Base-by-base conservation (phyloP, 2,888 invertebrate genomes). In the Polietes domitor region DNA sequence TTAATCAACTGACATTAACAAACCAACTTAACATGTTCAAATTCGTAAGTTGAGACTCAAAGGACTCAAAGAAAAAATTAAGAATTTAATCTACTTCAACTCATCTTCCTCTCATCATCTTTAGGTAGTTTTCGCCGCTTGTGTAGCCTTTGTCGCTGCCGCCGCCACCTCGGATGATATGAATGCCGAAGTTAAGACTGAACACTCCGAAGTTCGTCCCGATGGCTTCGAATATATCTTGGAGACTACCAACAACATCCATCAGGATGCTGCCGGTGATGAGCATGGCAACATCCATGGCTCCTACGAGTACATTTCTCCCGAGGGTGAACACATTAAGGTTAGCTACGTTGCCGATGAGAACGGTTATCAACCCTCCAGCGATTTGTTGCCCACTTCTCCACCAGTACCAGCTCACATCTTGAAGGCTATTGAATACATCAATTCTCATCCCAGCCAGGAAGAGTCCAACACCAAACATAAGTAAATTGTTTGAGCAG, bases 391-490 rank as follows among this genome's bases (percentile, higher is more conserved):
- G 53, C 88, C 89, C 71, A 87, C 87, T 15, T 75, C 87, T 26
- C 88, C 86, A 72, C 88, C 88, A 85, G 77, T 86, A 2, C 89
- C 88, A 70, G 87, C 77, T 4, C 85, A 82, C 19, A 89, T 89
- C 68, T 17, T 87, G 4, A 86, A 85, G 58, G 79, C 88, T 15
- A 87, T 94, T 26, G 93, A 93, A 87, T 94, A 92, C 92, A 93
- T 90, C 87, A 91, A 75, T 12, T 75, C 88, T 4, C 88, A 90
- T 84, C 89, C 90, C 5, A 15, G 32, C n/a, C 32, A 63, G 32
- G 63, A 63, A 17, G 63, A 63, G 4, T 15, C 7, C 2, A n/a
- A n/a, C 28, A 63, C n/a, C 63, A 32, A 32, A 32, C 32, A 7
- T 5, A 3, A 32, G 32, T 32, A 32, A 32, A 32, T n/a, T n/a